These are phyloP conservation scores for Phallusia fumigata DNA, from an alignment of 23 tunicate species.

Conservation along the genomic window DNA sequence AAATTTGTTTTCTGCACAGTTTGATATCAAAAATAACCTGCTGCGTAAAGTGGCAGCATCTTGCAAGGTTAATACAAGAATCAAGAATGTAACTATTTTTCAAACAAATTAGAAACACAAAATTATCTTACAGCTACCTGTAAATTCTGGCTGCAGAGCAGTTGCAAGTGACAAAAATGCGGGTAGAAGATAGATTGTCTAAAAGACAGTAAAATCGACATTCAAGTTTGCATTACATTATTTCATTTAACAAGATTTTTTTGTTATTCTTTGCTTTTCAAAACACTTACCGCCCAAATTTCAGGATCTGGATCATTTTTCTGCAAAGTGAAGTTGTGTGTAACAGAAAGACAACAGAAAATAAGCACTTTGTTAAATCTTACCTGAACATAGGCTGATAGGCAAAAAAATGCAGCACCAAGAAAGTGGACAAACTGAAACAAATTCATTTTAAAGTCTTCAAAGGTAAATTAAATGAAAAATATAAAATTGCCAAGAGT, in stretches of 20 bases:
- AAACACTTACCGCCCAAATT: constrained; percentile 58
- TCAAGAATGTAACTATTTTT: too few relatives aligned
- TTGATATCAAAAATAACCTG: too few relatives aligned
- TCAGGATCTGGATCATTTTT: constrained; percentile 32
- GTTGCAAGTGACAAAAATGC: background rate
- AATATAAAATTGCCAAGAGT: too few relatives aligned
- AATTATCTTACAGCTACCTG: background rate
- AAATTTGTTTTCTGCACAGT: background rate
- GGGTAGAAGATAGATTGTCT: background rate
- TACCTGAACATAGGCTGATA: background rate
- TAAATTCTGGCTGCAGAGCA: background rate
- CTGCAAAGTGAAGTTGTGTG: background rate
- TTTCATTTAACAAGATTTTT: too few relatives aligned
- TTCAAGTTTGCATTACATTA: background rate
- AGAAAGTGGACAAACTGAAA: background rate
- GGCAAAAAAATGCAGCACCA: background rate
- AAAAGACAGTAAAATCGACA: background rate
- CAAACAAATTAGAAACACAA: background rate
- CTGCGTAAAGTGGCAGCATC: too few relatives aligned
- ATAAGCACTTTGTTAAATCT: background rate
- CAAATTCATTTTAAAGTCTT: background rate
- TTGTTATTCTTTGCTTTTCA: too few relatives aligned
- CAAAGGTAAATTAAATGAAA: background rate
- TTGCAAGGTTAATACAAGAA: too few relatives aligned
- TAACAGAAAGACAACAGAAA: background rate